A percentile compares a stretch with the other conserved stretches of the same genome.
Evolutionary conservation across 1,140 invertebrate species (phyloP).

Genomic region (Drosophila navojoa): DNA sequence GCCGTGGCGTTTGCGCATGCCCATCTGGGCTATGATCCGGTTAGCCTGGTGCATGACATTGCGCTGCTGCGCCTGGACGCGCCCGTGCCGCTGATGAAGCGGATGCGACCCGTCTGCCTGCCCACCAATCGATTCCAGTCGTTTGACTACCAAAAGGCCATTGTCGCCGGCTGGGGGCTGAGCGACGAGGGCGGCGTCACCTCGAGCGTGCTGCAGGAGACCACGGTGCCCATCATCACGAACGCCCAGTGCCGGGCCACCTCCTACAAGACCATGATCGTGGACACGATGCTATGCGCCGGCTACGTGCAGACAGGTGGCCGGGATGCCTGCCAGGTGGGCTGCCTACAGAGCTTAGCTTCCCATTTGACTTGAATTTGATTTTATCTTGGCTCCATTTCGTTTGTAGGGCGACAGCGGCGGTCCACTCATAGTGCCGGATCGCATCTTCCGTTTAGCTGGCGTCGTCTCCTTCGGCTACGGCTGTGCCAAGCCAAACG

Average conservation of each 20-base stretch:
- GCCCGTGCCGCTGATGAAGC: slow-evolving; percentile 89
- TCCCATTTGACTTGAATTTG: background rate
- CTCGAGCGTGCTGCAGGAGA: slow-evolving; percentile 92
- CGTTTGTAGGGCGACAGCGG: slow-evolving; percentile 86
- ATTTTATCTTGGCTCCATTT: background rate
- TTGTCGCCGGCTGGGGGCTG: slow-evolving; percentile 92
- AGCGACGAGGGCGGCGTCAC: slow-evolving; percentile 93
- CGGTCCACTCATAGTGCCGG: slow-evolving; percentile 93
- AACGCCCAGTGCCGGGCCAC: slow-evolving; percentile 93
- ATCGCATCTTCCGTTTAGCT: slow-evolving; percentile 94
- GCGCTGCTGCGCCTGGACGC: slow-evolving; percentile 86
- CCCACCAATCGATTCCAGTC: slow-evolving; percentile 84
- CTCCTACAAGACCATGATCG: slow-evolving; percentile 95
- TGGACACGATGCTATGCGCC: slow-evolving; percentile 94
- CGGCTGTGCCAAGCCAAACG: slow-evolving; percentile 92
- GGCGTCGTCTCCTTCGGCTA: slow-evolving; percentile 90
- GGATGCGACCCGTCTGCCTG: slow-evolving; percentile 94
- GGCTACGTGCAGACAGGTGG: slow-evolving; percentile 94
- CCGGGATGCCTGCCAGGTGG: slow-evolving; percentile 94
- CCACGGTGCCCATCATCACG: slow-evolving; percentile 94
- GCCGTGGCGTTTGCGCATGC: slow-evolving; percentile 52
- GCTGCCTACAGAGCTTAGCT: background rate
- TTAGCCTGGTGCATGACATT: slow-evolving; percentile 90
- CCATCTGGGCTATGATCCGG: slow-evolving; percentile 66
- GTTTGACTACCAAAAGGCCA: slow-evolving; percentile 73